phyloP scores from a whole-genome alignment of 2,113 vertebrate species.

The Corythornis madagascariensis region DNA sequence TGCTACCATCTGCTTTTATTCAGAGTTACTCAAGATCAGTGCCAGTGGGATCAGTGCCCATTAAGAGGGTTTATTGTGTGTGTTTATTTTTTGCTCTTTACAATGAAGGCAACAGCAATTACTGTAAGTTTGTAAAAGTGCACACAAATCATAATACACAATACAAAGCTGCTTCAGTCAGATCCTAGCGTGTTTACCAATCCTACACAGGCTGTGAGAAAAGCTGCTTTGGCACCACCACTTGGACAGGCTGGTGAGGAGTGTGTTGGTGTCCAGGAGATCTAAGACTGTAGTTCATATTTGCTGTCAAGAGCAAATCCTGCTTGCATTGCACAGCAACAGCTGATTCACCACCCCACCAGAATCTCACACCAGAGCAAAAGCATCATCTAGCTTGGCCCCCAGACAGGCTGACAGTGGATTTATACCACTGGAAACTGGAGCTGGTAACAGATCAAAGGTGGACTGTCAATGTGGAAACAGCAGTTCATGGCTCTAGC shows the following conservation, averaged over 20 bases:
- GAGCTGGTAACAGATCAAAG: constrained; percentile 3
- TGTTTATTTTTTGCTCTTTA: constrained; percentile 65
- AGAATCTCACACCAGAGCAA: neutral
- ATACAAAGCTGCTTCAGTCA: constrained; percentile 56
- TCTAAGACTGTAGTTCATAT: neutral
- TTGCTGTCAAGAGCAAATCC: neutral
- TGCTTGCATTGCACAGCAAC: neutral
- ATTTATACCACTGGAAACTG: neutral
- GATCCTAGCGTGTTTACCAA: neutral
- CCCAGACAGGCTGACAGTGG: neutral
- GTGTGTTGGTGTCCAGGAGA: neutral
- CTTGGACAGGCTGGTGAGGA: neutral
- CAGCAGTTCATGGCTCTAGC: neutral
- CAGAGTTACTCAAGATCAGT: constrained; percentile 53
- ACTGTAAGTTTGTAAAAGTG: constrained; percentile 63
- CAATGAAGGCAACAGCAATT: constrained; percentile 68
- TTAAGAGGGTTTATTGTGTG: constrained; percentile 42
- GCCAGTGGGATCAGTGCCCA: constrained; percentile 66
- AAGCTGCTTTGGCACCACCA: constrained; percentile 29
- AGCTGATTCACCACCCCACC: neutral
- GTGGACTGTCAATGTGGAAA: neutral
- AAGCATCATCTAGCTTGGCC: neutral
- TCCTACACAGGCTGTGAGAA: constrained; percentile 48
- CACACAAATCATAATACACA: constrained; percentile 39
- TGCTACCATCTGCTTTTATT: constrained; percentile 70